Evolutionary conservation across 1,140 invertebrate species (phyloP).

Genomic region (Drosophila neocordata): DNA sequence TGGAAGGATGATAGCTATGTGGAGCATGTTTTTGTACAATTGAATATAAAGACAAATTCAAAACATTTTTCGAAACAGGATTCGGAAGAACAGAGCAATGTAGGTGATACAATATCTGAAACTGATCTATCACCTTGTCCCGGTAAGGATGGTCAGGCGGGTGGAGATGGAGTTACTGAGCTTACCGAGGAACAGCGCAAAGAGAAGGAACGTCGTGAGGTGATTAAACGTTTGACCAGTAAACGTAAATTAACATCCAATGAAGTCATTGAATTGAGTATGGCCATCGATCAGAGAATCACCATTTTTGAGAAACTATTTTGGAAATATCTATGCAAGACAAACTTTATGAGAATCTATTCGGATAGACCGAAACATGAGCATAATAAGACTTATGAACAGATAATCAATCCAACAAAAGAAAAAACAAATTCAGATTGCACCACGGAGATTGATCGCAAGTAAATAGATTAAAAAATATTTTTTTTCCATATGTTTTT

Average conservation of each 20-base stretch:
- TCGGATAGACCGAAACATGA: constrained; percentile 39
- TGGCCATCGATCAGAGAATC: constrained; percentile 67
- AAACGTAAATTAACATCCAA: constrained; percentile 57
- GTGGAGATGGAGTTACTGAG: neutral
- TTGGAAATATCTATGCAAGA: constrained; percentile 75
- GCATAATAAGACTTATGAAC: constrained; percentile 51
- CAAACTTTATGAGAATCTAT: constrained; percentile 68
- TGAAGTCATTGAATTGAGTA: constrained; percentile 65
- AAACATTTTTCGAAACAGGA: neutral
- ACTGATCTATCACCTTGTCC: neutral
- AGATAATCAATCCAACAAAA: constrained; percentile 22
- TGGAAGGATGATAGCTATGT: constrained; percentile 75
- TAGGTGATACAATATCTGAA: neutral
- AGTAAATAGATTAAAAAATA: constrained; percentile 29
- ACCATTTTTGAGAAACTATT: constrained; percentile 81
- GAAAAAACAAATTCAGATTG: neutral
- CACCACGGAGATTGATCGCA: constrained; percentile 37
- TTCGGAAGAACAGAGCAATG: neutral
- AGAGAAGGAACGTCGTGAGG: constrained; percentile 41
- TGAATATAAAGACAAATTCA: constrained; percentile 55
- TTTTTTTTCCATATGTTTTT: neutral
- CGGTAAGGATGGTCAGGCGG: neutral
- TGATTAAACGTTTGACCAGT: constrained; percentile 34
- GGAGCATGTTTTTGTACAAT: constrained; percentile 66
- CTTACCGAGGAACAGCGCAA: constrained; percentile 17